Conservation (phyloP, 2,888 invertebrate genomes). For the Orthosia incerta region DNA sequence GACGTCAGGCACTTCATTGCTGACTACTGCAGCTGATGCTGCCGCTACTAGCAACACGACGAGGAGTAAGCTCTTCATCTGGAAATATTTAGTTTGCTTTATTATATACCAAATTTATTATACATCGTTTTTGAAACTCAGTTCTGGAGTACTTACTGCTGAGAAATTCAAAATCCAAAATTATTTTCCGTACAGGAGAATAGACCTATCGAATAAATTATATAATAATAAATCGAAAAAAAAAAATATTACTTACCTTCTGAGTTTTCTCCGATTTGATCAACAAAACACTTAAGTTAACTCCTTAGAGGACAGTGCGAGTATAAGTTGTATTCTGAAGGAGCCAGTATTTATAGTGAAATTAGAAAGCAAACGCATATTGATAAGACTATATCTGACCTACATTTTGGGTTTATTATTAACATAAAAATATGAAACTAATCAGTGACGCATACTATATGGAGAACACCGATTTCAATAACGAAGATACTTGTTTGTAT, state of each 20-base stretch:
- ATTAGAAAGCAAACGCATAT: background rate
- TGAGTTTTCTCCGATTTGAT: background rate
- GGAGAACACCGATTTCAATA: too few species aligned
- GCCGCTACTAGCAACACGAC: conserved; percentile 31
- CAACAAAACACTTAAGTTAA: background rate
- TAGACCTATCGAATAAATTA: too few species aligned
- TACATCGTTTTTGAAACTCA: too few species aligned
- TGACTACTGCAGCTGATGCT: conserved; percentile 24
- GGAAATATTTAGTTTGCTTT: background rate
- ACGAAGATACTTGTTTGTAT: background rate
- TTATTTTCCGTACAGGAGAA: too few species aligned
- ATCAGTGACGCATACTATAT: too few species aligned
- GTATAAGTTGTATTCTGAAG: conserved; percentile 12
- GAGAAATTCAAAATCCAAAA: too few species aligned
- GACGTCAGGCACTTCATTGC: conserved; percentile 1
- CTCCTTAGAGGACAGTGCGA: conserved; percentile 4
- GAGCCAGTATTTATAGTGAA: conserved; percentile 31
- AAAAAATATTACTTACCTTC: conserved; percentile 7
- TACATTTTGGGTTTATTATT: background rate
- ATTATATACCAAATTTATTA: too few species aligned
- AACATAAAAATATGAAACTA: too few species aligned
- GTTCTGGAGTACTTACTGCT: too few species aligned
- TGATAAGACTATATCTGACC: conserved; percentile 17
- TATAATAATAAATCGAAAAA: too few species aligned
- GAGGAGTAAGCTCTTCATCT: conserved; percentile 39